phyloP scores from a whole-genome alignment of 2,888 invertebrate species.

The Hypercompe scribonia region DNA sequence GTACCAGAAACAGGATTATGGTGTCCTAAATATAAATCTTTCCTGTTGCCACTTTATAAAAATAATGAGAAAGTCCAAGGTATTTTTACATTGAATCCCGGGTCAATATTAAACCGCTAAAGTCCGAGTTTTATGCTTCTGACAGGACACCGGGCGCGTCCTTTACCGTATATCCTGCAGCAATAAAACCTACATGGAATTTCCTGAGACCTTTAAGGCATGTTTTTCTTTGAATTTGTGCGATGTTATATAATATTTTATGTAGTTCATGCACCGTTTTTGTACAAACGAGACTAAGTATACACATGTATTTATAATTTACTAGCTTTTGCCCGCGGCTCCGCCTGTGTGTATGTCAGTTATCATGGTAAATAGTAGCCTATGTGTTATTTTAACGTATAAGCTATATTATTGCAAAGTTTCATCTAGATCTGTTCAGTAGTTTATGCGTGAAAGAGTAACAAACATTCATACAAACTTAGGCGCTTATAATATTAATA shows the following conservation, averaged over 20 bases:
- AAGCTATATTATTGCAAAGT: too few relatives aligned
- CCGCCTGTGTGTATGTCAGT: too few relatives aligned
- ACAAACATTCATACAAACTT: too few relatives aligned
- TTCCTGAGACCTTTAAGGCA: conserved; percentile 49
- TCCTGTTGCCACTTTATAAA: background rate
- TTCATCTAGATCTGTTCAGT: too few relatives aligned
- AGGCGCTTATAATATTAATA: too few relatives aligned
- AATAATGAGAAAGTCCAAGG: conserved; percentile 31
- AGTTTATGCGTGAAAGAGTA: too few relatives aligned
- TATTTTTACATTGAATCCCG: conserved; percentile 30
- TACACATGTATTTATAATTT: background rate
- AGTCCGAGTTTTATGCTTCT: conserved; percentile 46
- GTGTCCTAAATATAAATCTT: background rate
- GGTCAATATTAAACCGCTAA: conserved; percentile 37
- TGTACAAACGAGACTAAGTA: background rate
- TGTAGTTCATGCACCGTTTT: background rate
- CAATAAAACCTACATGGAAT: conserved; percentile 62
- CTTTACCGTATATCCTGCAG: conserved; percentile 57
- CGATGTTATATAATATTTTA: conserved; percentile 12
- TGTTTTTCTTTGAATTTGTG: conserved; percentile 30
- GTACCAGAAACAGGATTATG: background rate
- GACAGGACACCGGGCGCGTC: conserved; percentile 39
- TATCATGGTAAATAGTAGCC: too few relatives aligned
- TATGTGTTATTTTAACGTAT: too few relatives aligned
- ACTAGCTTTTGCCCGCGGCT: too few relatives aligned